phyloP scores from a whole-genome alignment of 2,888 invertebrate genomes.

The Oeneis ivallda region DNA sequence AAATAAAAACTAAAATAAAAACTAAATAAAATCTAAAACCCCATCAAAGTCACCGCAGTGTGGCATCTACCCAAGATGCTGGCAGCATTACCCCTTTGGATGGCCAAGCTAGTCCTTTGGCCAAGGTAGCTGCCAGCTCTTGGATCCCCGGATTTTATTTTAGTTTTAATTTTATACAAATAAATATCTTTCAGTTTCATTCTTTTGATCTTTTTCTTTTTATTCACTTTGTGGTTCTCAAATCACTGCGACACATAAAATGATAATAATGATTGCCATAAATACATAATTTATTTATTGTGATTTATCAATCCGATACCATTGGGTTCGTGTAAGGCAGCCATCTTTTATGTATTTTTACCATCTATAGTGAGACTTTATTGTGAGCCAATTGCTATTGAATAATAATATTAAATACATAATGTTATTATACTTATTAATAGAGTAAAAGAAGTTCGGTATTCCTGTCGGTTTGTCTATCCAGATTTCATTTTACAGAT shows the following conservation, averaged over 20 bases:
- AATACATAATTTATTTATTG: constrained; percentile 19
- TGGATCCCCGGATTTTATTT: no score
- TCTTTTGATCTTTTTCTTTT: neutral
- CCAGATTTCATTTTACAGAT: no score
- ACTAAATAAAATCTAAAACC: no score
- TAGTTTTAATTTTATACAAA: no score
- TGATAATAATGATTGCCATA: constrained; percentile 26
- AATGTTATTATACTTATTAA: neutral
- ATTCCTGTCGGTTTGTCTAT: neutral
- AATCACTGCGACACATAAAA: constrained; percentile 24
- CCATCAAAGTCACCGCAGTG: no score
- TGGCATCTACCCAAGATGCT: no score
- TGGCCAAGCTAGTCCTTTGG: no score
- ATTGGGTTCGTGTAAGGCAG: constrained; percentile 26
- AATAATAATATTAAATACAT: neutral
- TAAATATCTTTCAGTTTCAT: no score
- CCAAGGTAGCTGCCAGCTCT: no score
- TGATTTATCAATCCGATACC: constrained; percentile 26
- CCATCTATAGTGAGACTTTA: constrained; percentile 22
- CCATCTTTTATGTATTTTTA: constrained; percentile 33
- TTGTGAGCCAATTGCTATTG: constrained; percentile 30
- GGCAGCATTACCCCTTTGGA: no score
- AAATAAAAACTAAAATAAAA: no score
- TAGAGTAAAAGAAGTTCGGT: neutral
- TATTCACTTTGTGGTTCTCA: neutral